Evolutionary conservation across 2,113 vertebrate genomes (phyloP).

Genomic region (Orthochromis malagaraziensis): DNA sequence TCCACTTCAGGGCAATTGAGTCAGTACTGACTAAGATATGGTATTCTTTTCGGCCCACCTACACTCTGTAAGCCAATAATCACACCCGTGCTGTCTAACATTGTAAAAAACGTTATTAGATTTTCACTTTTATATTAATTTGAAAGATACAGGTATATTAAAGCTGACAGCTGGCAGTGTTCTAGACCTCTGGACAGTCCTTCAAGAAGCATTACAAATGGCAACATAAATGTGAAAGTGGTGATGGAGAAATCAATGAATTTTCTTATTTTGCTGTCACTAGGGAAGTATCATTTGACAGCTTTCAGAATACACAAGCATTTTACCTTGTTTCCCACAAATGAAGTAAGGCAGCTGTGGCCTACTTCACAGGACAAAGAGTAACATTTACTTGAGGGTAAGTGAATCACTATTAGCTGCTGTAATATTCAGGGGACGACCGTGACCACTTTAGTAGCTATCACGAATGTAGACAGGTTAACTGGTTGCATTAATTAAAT

Average conservation of each 20-base stretch:
- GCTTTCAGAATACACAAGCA: neutral
- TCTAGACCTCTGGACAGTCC: neutral
- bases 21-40: constrained; percentile 36
- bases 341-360: neutral
- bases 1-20: constrained; percentile 21
- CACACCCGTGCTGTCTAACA: neutral
- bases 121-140: neutral
- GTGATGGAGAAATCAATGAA: neutral
- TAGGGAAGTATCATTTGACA: neutral
- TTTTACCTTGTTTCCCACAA: neutral
- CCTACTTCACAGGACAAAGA: neutral
- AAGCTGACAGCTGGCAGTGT: neutral
- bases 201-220: neutral
- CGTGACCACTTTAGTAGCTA: neutral
- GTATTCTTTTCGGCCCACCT: constrained; percentile 8
- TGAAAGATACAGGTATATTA: neutral
- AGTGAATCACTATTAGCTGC: neutral
- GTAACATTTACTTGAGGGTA: neutral
- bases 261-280: neutral
- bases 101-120: neutral
- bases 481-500: neutral
- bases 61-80: neutral
- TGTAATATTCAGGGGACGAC: neutral
- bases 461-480: neutral
- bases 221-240: neutral